Percentiles rank a stretch among this genome's conserved stretches.
These are phyloP conservation scores for Hirundichthys speculiger DNA, from an alignment of 2,113 vertebrate genomes.

Conservation along the genomic window DNA sequence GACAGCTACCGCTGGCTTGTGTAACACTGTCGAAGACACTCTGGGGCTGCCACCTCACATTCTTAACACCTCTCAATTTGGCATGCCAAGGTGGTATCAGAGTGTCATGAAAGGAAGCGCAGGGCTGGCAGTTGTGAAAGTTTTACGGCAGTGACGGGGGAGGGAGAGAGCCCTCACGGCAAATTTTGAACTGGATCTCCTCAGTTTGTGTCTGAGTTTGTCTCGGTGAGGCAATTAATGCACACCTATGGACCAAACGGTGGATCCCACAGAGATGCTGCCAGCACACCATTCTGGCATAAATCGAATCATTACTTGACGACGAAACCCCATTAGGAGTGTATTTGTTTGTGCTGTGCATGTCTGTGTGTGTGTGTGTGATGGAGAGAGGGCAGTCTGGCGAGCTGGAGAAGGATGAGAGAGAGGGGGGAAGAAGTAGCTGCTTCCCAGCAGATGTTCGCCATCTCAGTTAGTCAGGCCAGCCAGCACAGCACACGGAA, in stretches of 20 bases:
- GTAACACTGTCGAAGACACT: background rate
- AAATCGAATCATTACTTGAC: slow-evolving; percentile 55
- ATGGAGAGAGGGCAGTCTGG: slow-evolving; percentile 11
- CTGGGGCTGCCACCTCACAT: slow-evolving; percentile 13
- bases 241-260: slow-evolving; percentile 34
- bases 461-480: slow-evolving; percentile 24
- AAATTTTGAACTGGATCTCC: slow-evolving; percentile 29
- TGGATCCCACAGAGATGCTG: slow-evolving; percentile 22
- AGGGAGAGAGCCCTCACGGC: background rate
- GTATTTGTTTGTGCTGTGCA: slow-evolving; percentile 38
- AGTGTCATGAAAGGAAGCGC: background rate
- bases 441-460: slow-evolving; percentile 51
- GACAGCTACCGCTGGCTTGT: slow-evolving; percentile 26
- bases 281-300: slow-evolving; percentile 19
- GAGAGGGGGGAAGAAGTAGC: slow-evolving; percentile 7
- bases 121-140: slow-evolving; percentile 14
- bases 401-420: slow-evolving; percentile 37
- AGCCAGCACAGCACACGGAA: slow-evolving; percentile 8
- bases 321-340: slow-evolving; percentile 58
- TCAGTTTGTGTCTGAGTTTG: slow-evolving; percentile 10
- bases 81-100: slow-evolving; percentile 2
- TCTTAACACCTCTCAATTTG: slow-evolving; percentile 44
- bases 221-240: slow-evolving; percentile 38
- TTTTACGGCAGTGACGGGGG: slow-evolving; percentile 9
- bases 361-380: slow-evolving; percentile 18